Percentiles rank a stretch among this genome's conserved stretches.
These are phyloP conservation scores for Bugula neritina DNA, from an alignment of 2,888 invertebrate genomes.

Conservation along the genomic window DNA sequence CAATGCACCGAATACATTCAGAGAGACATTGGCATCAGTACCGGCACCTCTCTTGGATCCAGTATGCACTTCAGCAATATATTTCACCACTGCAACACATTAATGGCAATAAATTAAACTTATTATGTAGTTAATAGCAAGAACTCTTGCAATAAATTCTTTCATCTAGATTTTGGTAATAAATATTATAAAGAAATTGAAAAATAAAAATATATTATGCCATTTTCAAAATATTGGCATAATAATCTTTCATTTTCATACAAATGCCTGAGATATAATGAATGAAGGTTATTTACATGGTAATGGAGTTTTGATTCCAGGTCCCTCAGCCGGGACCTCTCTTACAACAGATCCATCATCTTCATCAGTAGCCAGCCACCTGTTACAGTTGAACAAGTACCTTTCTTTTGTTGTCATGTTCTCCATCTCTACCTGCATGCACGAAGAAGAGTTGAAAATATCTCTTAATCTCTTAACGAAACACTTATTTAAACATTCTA, in stretches of 20 bases:
- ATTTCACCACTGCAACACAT: conserved; percentile 47
- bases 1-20: conserved; percentile 48
- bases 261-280: no score
- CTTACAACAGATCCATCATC: conserved; percentile 49
- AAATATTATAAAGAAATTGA: no score
- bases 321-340: conserved; percentile 51
- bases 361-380: conserved; percentile 52
- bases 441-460: conserved; percentile 23
- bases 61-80: conserved; percentile 47
- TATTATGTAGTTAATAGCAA: no score
- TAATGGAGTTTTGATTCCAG: conserved; percentile 44
- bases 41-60: conserved; percentile 48
- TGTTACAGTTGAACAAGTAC: conserved; percentile 45
- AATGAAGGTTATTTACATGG: conserved; percentile 35
- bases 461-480: no score
- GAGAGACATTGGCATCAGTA: conserved; percentile 52
- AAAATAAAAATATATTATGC: no score
- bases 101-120: no score
- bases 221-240: no score
- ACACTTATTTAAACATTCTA: no score
- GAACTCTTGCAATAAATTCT: no score
- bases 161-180: no score
- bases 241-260: no score
- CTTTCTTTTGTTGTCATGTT: conserved; percentile 44
- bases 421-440: conserved; percentile 48